Evolutionary conservation across 1,140 invertebrate genomes (phyloP), one percentile per base, ranked within the genome.

Genomic region (Bombus confusus): DNA sequence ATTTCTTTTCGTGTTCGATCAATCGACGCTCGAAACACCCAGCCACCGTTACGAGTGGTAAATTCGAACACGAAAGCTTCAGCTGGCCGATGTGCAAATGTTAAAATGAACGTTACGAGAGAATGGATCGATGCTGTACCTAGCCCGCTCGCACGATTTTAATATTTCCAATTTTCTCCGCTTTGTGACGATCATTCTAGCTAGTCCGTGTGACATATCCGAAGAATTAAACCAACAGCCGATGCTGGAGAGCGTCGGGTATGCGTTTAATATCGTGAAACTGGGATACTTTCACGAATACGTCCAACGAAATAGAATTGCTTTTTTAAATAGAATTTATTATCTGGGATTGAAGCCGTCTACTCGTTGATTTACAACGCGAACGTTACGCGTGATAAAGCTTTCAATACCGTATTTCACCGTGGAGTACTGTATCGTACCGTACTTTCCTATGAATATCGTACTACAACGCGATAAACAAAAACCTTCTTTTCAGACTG

Each of bases 61-160:
- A 22, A n/a, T 28, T 22, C 15, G 37, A 22, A n/a, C 22, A 43
- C 28, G 72, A 74, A 66, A 66, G 6, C 22, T 66, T 3, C 31
- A 66, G 28, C 31, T 22, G 15, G 31, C 15, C 31, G 31, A 66
- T 64, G 62, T 31, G 12, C 12, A 12, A 62, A 62, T 37, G 25
- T 86, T 85, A 80, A 80, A 80, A 80, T 39, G 47, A 79, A 68
- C 34, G 10, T 41, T 47, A 15, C 3, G 5, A 22, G 6, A 41
- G 41, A 72, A n/a, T 66, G 15, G 37, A 66, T 73, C 41, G 68
- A 73, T 69, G 41, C 6, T 28, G 64, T 52, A n/a, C n/a, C n/a
- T n/a, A 5, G 1, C 22, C 34, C 43, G 31, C 28, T 74, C 34
- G 71, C 31, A 15, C 5, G 47, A 75, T 81, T 82, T 69, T 69